Conservation (phyloP, 2,113 vertebrate genomes). For the Periophthalmus modestus region DNA sequence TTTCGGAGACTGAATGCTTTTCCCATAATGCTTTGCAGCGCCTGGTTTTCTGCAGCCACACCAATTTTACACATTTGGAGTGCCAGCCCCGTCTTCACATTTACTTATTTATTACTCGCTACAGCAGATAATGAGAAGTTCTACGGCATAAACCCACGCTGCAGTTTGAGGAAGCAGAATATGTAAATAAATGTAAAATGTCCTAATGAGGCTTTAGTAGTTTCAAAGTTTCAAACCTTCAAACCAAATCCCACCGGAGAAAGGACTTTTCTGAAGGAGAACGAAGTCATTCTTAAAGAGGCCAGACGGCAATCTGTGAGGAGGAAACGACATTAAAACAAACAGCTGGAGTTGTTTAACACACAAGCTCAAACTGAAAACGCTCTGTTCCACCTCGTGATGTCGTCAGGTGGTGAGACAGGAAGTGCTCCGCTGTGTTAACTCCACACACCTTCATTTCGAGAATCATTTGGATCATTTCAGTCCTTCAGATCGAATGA, state of each 20-base stretch:
- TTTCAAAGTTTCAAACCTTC: not conserved
- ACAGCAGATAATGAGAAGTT: not conserved
- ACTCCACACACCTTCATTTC: too few relatives aligned
- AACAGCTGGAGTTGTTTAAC: too few relatives aligned
- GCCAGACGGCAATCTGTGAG: too few relatives aligned
- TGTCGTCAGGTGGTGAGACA: too few relatives aligned
- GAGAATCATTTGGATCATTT: too few relatives aligned
- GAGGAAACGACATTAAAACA: too few relatives aligned
- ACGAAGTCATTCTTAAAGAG: not conserved
- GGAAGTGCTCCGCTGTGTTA: too few relatives aligned
- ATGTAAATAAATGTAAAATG: not conserved
- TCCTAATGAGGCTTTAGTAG: constrained; percentile 2
- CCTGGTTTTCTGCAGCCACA: not conserved
- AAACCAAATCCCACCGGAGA: constrained; percentile 1
- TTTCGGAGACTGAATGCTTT: constrained; percentile 7
- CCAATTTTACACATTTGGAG: not conserved
- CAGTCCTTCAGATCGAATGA: too few relatives aligned
- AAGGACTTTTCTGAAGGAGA: not conserved
- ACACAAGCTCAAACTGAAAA: too few relatives aligned
- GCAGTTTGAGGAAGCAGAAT: not conserved
- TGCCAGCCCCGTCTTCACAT: not conserved
- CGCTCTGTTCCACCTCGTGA: too few relatives aligned
- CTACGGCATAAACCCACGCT: not conserved
- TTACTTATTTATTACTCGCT: not conserved
- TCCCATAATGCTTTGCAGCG: not conserved